A percentile compares a stretch with the other conserved stretches of the same genome.
These are phyloP conservation scores for Pyrgilauda ruficollis DNA, from an alignment of 2,113 vertebrate species.

Conservation along the genomic window DNA sequence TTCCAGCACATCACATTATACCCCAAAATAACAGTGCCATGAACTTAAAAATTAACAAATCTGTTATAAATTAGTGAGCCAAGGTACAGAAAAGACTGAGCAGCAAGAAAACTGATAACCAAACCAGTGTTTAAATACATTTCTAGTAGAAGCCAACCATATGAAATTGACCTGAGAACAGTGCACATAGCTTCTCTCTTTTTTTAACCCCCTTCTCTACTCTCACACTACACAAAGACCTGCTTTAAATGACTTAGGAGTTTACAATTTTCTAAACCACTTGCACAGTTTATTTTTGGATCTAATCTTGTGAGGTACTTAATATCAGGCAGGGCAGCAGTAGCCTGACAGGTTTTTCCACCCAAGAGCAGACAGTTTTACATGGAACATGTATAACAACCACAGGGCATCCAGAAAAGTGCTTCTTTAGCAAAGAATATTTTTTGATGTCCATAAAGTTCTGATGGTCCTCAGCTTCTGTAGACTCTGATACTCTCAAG, in stretches of 20 bases:
- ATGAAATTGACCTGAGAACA: background rate
- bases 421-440: background rate
- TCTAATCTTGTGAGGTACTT: background rate
- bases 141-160: background rate
- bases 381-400: background rate
- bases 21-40: background rate
- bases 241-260: background rate
- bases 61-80: slow-evolving; percentile 12
- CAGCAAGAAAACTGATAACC: slow-evolving; percentile 15
- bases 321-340: background rate
- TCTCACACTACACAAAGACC: background rate
- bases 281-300: background rate
- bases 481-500: background rate
- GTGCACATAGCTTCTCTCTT: background rate
- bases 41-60: slow-evolving; percentile 39
- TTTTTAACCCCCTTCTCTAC: background rate
- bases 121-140: slow-evolving; percentile 24
- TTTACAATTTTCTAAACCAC: background rate
- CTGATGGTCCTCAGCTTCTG: background rate
- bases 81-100: slow-evolving; percentile 42
- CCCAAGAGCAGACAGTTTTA: background rate
- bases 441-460: background rate
- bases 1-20: slow-evolving; percentile 25
- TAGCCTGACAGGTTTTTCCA: background rate
- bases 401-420: background rate